Evolutionary conservation across 2,113 vertebrate genomes (phyloP), one percentile per base, ranked within the genome.

Genomic region (Burhinus bistriatus): DNA sequence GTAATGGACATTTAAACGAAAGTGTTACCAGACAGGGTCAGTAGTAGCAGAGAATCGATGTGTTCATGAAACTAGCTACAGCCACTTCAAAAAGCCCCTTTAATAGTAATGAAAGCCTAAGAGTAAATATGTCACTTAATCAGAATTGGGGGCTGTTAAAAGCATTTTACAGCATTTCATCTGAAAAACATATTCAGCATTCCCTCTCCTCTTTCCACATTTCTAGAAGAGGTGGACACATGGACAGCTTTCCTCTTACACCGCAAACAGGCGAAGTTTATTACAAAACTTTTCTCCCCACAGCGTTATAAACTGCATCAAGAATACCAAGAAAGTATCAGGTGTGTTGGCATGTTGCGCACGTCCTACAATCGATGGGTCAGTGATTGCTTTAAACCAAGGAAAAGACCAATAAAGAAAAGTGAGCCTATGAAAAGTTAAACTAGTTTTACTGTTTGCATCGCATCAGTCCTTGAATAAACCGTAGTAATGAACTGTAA

Each of bases 1-100:
- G 93, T 97, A 98, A 98, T 97, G 96, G 98, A 95, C 52, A 77
- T 96, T 97, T 97, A 97, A 98, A 97, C 23, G 87, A 78, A 98
- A 97, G 89, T 89, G 95, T 95, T 96, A 93, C 90, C 89, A 95
- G 91, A 81, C 87, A 96, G 81, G 93, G 96, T 97, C 97, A 97
- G 71, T 76, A 92, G 87, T 83, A 96, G 93, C 91, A 87, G 78
- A 81, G 89, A 95, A 97, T 98, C 94, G 78, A 66, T 72, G 90
- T 49, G 69, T 90, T 93, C 94, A 94, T 32, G 73, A 85, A 87
- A 96, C 27, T 44, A 72, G 51, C 51, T 58, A 47, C 62, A 93
- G 65, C 83, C 30, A 36, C 65, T 80, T 81, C 62, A 91, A 91
- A 93, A 97, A 91, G 19, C 22, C 87, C 34, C 68, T 93, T 27